phyloP scores from a whole-genome alignment of 2,888 invertebrate genomes.

The Agrotis ipsilon region DNA sequence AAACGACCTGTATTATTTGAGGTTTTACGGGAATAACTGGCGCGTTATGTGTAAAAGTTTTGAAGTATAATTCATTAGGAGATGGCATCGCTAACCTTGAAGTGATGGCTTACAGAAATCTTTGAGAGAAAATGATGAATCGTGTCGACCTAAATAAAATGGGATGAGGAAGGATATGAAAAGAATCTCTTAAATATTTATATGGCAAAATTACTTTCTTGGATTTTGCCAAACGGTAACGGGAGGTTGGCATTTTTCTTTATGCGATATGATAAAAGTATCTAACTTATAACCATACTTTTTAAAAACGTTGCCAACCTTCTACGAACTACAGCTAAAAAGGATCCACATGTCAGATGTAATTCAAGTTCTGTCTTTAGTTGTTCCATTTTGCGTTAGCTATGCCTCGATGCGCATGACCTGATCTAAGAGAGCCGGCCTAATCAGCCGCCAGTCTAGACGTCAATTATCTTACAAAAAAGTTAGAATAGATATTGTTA shows the following conservation, averaged over 20 bases:
- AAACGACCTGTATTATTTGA: too few relatives aligned
- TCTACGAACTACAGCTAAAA: background rate
- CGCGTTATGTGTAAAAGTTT: too few relatives aligned
- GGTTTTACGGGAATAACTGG: too few relatives aligned
- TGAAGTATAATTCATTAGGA: background rate
- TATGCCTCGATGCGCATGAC: constrained; percentile 37
- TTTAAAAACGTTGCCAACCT: background rate
- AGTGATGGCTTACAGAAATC: background rate
- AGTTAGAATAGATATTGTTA: constrained; percentile 16
- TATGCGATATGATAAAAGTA: too few relatives aligned
- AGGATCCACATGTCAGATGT: background rate
- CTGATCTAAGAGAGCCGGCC: constrained; percentile 13
- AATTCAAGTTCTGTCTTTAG: constrained; percentile 11
- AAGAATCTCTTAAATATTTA: background rate
- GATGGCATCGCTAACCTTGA: background rate
- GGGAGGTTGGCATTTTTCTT: too few relatives aligned
- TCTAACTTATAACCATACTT: too few relatives aligned
- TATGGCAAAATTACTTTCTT: background rate
- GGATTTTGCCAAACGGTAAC: background rate
- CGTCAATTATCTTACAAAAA: constrained; percentile 30
- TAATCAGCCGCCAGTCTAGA: constrained; percentile 16
- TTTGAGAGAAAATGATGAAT: background rate
- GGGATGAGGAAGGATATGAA: background rate
- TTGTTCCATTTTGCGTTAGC: constrained; percentile 17
- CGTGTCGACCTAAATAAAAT: background rate